Percentiles rank a stretch among this genome's conserved stretches.
These are phyloP conservation scores for Gallirallus australis DNA, from an alignment of 2,797 vertebrate species.

Conservation along the genomic window DNA sequence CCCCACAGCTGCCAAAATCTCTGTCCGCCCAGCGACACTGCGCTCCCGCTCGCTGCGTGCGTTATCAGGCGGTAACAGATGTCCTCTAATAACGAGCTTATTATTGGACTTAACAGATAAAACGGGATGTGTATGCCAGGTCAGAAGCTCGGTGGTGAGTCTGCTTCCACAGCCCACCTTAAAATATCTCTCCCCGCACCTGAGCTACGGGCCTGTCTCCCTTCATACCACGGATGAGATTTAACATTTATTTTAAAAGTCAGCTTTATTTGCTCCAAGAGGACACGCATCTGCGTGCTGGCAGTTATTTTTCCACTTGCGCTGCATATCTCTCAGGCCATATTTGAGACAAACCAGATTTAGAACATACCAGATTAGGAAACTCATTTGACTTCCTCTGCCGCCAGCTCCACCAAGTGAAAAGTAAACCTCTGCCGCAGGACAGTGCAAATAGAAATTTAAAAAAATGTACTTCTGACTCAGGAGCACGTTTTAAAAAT, in stretches of 20 bases:
- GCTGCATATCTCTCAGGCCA: background rate
- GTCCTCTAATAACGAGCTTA: constrained; percentile 41
- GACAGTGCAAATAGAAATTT: background rate
- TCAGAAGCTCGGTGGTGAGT: background rate
- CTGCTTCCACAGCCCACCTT: constrained; percentile 7
- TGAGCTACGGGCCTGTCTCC: background rate
- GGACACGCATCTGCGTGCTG: background rate
- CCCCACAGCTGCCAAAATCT: constrained; percentile 24
- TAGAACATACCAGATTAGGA: constrained; percentile 56
- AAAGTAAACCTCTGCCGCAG: constrained; percentile 5
- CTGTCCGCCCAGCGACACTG: background rate
- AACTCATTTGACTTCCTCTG: constrained; percentile 59
- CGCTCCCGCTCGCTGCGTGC: background rate
- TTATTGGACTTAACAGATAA: constrained; percentile 36
- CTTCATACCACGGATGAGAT: constrained; percentile 5
- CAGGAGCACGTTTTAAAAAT: background rate
- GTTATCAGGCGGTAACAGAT: constrained; percentile 45
- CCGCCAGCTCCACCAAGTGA: background rate
- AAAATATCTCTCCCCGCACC: constrained; percentile 13
- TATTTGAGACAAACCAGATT: constrained; percentile 69
- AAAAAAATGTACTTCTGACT: background rate
- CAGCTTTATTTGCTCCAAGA: constrained; percentile 44
- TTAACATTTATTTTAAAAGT: constrained; percentile 58
- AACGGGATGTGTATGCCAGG: background rate
- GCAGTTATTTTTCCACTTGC: constrained; percentile 47